Base-by-base conservation (phyloP, 2,113 vertebrate genomes). In the Oreochromis spilurus region DNA sequence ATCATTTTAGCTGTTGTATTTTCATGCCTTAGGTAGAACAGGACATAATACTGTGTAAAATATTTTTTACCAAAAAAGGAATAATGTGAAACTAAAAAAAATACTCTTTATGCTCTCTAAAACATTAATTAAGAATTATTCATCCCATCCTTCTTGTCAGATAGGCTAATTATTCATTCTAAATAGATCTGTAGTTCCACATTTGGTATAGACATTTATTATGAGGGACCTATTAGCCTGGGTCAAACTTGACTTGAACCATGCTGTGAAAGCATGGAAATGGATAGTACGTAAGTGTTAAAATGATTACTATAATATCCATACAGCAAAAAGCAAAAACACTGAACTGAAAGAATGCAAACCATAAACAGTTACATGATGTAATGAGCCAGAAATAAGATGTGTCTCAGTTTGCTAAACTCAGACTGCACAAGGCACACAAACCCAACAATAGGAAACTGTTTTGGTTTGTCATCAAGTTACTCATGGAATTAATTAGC, bases 401-500 rank as follows among this genome's bases (percentile, higher is more conserved):
- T n/a, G 70, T 4, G 16, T 31, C 0, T 77, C 6, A 77, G 24
- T 77, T 4, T 77, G 70, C 24, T 77, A 43, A 77, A 31, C 16
- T 50, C 43, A 50, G 43, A 75, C 67, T 31, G 70, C 70, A 50
- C 14, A 31, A 50, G 24, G 7, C 70, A 50, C 0, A 50, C 70
- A 77, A 31, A 77, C 43, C 43, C 70, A 5, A 77, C 43, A 50
- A 77, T 50, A 75, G 40, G 0, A 45, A 75, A 19, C 2, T 48
- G 70, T 48, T 75, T 48, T 19, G 24, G 24, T 77, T 77, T 8
- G 34, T 57, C 78, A 77, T 77, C 70, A 77, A 31, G 70, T 77
- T 77, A 77, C 45, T 57, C 52, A 43, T 57, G 36, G 36, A 80
- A 80, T 57, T 80, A 80, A 57, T 80, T 80, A 80, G 53, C 36